phyloP scores from a whole-genome alignment of 2,888 invertebrate species.

The Tinea semifulvella region DNA sequence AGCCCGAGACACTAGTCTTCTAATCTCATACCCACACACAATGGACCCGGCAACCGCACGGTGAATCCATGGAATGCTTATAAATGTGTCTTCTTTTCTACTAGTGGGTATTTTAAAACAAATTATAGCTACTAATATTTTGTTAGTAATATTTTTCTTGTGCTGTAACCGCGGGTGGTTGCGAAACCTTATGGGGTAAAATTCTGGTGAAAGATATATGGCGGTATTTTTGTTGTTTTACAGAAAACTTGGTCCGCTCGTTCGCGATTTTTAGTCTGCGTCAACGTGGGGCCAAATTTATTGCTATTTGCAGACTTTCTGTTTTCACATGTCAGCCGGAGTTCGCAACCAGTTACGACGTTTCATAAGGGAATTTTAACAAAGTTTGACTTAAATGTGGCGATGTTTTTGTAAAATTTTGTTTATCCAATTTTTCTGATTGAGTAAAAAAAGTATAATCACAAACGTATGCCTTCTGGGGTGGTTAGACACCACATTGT shows the following conservation, averaged over 20 bases:
- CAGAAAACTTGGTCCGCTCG: constrained; percentile 36
- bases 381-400: constrained; percentile 3
- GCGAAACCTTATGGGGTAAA: constrained; percentile 19
- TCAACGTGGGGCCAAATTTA: constrained; percentile 55
- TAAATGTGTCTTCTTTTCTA: too few species aligned
- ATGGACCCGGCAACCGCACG: too few species aligned
- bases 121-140: too few species aligned
- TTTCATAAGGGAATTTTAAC: constrained; percentile 17
- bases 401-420: constrained; percentile 1
- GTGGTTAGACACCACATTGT: too few species aligned
- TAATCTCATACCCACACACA: too few species aligned
- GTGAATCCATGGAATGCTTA: too few species aligned
- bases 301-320: constrained; percentile 54
- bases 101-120: too few species aligned
- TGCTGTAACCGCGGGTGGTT: constrained; percentile 9
- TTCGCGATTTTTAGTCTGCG: constrained; percentile 47
- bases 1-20: too few species aligned
- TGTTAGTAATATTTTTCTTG: too few species aligned
- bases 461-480: too few species aligned
- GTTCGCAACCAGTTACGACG: constrained; percentile 17
- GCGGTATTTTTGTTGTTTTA: constrained; percentile 54
- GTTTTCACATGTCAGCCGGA: constrained; percentile 44
- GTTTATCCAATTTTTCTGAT: too few species aligned
- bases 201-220: constrained; percentile 42
- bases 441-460: too few species aligned